A percentile compares a stretch with the other conserved stretches of the same genome.
Evolutionary conservation across 2,888 invertebrate genomes (phyloP).

Genomic region (Isoperla grammatica): DNA sequence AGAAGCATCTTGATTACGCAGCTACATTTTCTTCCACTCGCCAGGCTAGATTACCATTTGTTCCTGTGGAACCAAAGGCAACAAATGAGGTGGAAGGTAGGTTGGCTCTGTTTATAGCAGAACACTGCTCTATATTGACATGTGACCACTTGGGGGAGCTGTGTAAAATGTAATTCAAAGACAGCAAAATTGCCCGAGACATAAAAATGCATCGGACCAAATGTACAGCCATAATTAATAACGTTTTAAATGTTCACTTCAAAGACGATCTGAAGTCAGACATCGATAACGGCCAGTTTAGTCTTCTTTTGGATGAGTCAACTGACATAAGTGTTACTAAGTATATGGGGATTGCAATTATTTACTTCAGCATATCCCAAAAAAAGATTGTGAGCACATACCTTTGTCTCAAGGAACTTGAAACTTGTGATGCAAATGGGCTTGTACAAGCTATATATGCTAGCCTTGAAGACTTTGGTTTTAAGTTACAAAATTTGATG

Average conservation of each 20-base stretch:
- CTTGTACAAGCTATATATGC: conserved; percentile 28
- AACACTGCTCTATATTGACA: conserved; percentile 19
- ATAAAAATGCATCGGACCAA: conserved; percentile 33
- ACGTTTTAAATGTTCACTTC: conserved; percentile 30
- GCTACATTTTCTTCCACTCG: too few relatives aligned
- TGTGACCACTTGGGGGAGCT: conserved; percentile 22
- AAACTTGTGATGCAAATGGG: conserved; percentile 28
- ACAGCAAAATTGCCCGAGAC: conserved; percentile 26
- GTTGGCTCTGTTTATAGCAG: conserved; percentile 22
- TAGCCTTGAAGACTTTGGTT: conserved; percentile 25
- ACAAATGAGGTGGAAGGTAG: too few relatives aligned
- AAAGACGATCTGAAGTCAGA: conserved; percentile 26
- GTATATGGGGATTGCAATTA: conserved; percentile 26
- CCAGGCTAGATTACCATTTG: too few relatives aligned
- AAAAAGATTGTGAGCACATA: conserved; percentile 32
- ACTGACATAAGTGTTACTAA: conserved; percentile 33
- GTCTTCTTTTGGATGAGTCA: conserved; percentile 35
- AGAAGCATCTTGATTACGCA: too few relatives aligned
- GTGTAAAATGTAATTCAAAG: background rate
- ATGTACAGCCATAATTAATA: conserved; percentile 32
- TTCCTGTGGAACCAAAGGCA: too few relatives aligned
- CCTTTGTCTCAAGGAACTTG: conserved; percentile 30
- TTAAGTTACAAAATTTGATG: conserved; percentile 35
- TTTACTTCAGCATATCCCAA: conserved; percentile 3
- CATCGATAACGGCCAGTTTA: conserved; percentile 30